Base-by-base conservation (phyloP, 2,888 invertebrate genomes). In the Perdita meconis region DNA sequence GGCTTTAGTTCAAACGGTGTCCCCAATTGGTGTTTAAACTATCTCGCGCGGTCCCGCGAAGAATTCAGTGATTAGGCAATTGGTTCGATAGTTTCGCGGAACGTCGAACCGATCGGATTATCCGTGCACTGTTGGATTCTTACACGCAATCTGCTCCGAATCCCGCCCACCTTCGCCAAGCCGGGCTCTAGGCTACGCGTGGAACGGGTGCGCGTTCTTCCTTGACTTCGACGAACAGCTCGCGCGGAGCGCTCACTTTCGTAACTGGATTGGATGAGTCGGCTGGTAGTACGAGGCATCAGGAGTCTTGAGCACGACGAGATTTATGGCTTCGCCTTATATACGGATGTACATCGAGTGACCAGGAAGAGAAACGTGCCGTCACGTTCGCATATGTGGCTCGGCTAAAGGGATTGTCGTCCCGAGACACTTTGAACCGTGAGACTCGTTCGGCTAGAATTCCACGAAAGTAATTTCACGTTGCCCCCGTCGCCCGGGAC, bases 301-400 rank as follows among this genome's bases (percentile, higher is more conserved):
- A 55, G 74, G 68, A 71, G 73, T 47, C 80, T 78, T 55, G 69
- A 61, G 69, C 79, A 75, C 59, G 74, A 57, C 40, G 71, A 83
- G 83, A 85, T 83, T 84, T 84, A 84, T 85, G 85, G 83, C 85
- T 85, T 83, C 85, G 77, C 63, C 77, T 83, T 75, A 67, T 66
- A 81, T 75, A 81, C 68, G 71, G 67, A 67, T 66, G 55, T 60
- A 64, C 81, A 55, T 72, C 69, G 51, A 67, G 57, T 76, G 78
- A 83, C 72, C 81, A 83, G 85, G 85, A 84, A 85, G 83, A 85
- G 83, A 81, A 83, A 84, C 81, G 81, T 76, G 73, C 78, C 70
- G 66, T 66, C 78, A 78, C 81, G 69, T 72, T 74, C 78, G 71
- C 65, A 63, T 74, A 74, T 75, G 75, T 69, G 57, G 64, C 61